These are phyloP conservation scores for Eidolon dupreanum DNA, from an alignment of 2,797 vertebrate genomes.

Conservation along the genomic window DNA sequence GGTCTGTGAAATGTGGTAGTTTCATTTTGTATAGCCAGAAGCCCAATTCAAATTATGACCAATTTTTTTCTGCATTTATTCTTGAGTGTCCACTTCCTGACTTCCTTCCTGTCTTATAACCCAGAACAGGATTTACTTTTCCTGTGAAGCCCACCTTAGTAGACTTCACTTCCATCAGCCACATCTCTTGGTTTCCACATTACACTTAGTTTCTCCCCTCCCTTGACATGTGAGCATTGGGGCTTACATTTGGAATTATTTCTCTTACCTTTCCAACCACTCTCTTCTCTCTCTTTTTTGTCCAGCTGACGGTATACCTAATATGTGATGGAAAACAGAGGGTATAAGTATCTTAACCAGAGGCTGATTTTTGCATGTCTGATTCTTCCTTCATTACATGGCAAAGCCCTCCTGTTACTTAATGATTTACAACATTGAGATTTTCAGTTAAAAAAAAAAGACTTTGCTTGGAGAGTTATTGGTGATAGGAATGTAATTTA, in stretches of 20 bases:
- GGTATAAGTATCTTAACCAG: neutral
- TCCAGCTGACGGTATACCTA: neutral
- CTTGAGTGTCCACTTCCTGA: neutral
- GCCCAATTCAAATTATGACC: neutral
- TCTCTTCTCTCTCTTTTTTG: neutral
- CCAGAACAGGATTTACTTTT: neutral
- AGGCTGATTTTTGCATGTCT: neutral
- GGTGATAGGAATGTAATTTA: neutral
- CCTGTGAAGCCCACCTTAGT: neutral
- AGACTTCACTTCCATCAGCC: neutral
- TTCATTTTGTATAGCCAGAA: neutral
- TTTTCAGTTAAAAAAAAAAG: neutral
- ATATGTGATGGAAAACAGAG: neutral
- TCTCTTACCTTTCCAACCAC: neutral
- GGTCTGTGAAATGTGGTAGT: neutral
- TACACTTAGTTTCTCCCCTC: neutral
- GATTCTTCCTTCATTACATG: neutral
- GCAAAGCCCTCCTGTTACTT: neutral
- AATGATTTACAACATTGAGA: neutral
- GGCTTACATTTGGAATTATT: neutral
- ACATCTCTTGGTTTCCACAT: neutral
- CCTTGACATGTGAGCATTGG: neutral
- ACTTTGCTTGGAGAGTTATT: neutral
- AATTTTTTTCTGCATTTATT: neutral
- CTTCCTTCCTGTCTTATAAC: neutral